These are phyloP conservation scores for Amphiprion percula DNA, from an alignment of 2,113 vertebrate species.

Conservation along the genomic window DNA sequence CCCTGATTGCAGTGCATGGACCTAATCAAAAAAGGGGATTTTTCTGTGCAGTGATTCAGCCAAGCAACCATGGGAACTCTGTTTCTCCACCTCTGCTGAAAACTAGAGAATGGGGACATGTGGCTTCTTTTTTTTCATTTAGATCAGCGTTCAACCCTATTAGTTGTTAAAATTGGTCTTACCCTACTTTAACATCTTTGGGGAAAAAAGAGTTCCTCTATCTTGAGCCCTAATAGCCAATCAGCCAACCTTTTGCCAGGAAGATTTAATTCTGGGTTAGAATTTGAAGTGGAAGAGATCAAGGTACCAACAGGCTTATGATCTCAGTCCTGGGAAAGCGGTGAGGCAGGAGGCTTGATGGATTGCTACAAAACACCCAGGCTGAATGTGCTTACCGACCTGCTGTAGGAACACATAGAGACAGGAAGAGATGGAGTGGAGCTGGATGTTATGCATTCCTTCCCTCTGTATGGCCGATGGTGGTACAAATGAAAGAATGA, in stretches of 20 bases:
- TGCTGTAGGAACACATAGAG: conserved; percentile 6
- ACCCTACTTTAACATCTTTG: conserved; percentile 36
- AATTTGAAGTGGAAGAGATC: conserved; percentile 57
- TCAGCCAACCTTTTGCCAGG: conserved; percentile 37
- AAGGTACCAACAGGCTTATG: conserved; percentile 58
- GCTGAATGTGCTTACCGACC: conserved; percentile 52
- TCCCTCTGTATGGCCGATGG: conserved; percentile 16
- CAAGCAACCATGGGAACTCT: conserved; percentile 1
- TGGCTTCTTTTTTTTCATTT: conserved; percentile 32
- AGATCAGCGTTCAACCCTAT: conserved; percentile 9
- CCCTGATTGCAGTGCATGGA: conserved; percentile 45
- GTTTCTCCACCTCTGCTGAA: conserved; percentile 17
- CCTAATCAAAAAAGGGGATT: conserved; percentile 47
- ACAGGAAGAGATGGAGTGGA: conserved; percentile 17
- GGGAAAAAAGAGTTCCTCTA: neutral
- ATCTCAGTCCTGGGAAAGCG: conserved; percentile 49
- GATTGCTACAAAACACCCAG: conserved; percentile 40
- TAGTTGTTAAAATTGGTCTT: neutral
- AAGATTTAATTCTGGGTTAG: conserved; percentile 47
- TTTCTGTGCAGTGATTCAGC: conserved; percentile 14
- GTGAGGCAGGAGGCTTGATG: conserved; percentile 46
- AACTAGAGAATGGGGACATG: neutral
- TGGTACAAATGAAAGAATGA: conserved; percentile 68
- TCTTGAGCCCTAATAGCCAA: conserved; percentile 32
- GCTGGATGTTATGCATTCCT: conserved; percentile 24